These are phyloP conservation scores for Ernsta delagoae DNA, from an alignment of 2,888 invertebrate genomes.

Conservation along the genomic window DNA sequence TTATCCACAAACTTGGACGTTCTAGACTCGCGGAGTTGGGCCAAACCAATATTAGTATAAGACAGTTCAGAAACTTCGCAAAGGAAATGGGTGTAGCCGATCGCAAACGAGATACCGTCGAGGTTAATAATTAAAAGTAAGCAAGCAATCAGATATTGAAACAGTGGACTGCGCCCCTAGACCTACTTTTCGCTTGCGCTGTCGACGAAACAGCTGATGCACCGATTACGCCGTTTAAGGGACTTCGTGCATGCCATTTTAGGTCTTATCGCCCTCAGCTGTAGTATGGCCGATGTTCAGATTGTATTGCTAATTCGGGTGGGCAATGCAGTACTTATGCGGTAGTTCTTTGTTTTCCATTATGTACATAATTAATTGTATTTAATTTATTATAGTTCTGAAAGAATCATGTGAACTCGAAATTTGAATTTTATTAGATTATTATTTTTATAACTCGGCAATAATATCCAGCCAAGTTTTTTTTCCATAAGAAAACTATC, in stretches of 20 bases:
- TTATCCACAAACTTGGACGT: slow-evolving; percentile 26
- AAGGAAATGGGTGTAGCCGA: slow-evolving; percentile 42
- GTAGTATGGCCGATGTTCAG: slow-evolving; percentile 30
- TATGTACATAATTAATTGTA: slow-evolving; percentile 19
- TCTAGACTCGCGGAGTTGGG: slow-evolving; percentile 14
- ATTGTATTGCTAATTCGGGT: slow-evolving; percentile 37
- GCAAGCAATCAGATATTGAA: slow-evolving; percentile 36
- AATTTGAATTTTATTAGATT: too few species aligned
- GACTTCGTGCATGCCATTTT: slow-evolving; percentile 37
- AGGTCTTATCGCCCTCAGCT: slow-evolving; percentile 30
- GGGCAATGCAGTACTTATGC: slow-evolving; percentile 23
- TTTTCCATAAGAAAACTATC: too few species aligned
- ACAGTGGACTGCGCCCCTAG: slow-evolving; percentile 32
- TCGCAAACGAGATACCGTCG: slow-evolving; percentile 36
- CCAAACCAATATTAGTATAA: slow-evolving; percentile 33
- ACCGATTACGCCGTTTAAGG: slow-evolving; percentile 35
- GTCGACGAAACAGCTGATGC: slow-evolving; percentile 33
- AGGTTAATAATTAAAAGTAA: slow-evolving; percentile 42
- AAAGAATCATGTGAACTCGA: too few species aligned
- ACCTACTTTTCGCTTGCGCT: slow-evolving; percentile 35
- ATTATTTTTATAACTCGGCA: too few species aligned
- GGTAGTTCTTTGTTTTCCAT: slow-evolving; percentile 32
- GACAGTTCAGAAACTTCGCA: slow-evolving; percentile 35
- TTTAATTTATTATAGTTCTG: not conserved
- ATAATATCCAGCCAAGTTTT: too few species aligned